Conservation (phyloP, 53 echinoderm and acorn worm species). For the Holothuria scabra region DNA sequence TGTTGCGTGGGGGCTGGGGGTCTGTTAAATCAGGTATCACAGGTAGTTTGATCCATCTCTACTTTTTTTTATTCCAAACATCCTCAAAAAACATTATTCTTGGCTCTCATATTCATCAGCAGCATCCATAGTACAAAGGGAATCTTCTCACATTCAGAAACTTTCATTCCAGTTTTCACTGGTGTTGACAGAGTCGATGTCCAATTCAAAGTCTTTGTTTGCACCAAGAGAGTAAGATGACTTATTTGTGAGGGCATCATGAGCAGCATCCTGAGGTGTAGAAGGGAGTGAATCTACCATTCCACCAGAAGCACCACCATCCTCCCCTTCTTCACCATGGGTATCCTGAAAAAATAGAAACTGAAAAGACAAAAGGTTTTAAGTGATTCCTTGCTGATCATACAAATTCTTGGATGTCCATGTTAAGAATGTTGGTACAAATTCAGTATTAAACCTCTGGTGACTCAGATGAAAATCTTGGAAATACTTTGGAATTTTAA, state of each 20-base stretch:
- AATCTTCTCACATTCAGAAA: constrained; percentile 1
- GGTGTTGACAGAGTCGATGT: neutral
- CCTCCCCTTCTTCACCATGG: constrained; percentile 10
- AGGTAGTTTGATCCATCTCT: too few species aligned
- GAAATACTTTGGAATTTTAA: too few species aligned
- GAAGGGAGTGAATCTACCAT: constrained; percentile 15
- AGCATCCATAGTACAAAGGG: neutral
- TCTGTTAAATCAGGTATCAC: too few species aligned
- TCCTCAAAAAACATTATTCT: too few species aligned
- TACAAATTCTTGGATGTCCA: too few species aligned
- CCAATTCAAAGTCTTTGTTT: constrained; percentile 31
- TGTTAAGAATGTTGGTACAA: too few species aligned
- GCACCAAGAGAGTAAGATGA: constrained; percentile 23
- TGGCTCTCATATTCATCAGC: constrained; percentile 20
- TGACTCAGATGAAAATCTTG: too few species aligned
- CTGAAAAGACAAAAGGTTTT: too few species aligned
- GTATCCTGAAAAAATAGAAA: constrained; percentile 19
- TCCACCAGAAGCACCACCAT: neutral
- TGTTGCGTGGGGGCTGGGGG: too few species aligned
- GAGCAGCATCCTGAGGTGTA: neutral
- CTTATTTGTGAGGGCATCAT: neutral
- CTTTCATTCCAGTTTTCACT: constrained; percentile 5
- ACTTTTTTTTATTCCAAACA: too few species aligned
- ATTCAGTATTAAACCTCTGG: too few species aligned
- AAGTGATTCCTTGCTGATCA: too few species aligned